phyloP scores from a whole-genome alignment of 2,797 vertebrate genomes.

The Silurus lanzhouensis region DNA sequence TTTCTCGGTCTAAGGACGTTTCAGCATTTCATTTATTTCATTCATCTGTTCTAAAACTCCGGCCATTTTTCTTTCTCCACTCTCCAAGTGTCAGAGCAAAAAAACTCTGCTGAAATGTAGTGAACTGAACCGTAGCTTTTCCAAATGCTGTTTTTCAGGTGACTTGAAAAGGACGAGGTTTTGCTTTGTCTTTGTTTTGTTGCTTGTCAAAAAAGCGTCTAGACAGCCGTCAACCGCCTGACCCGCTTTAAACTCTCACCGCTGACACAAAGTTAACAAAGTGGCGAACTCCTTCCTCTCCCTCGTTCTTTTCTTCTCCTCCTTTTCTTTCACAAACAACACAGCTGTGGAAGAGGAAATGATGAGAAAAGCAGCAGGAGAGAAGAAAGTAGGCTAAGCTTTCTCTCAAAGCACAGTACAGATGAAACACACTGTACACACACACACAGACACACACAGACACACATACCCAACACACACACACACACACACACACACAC shows the following conservation, averaged over 20 bases:
- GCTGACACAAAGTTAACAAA: conserved; percentile 32
- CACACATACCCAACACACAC: background rate
- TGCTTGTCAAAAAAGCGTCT: conserved; percentile 51
- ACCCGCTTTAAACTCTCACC: conserved; percentile 11
- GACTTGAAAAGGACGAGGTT: conserved; percentile 26
- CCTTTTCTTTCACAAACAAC: conserved; percentile 6
- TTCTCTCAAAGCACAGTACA: conserved; percentile 16
- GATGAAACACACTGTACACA: background rate
- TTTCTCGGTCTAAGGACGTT: background rate
- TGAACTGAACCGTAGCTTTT: conserved; percentile 6
- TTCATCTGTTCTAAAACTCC: conserved; percentile 22
- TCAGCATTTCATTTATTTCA: conserved; percentile 7
- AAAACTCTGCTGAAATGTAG: conserved; percentile 9
- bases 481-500: background rate
- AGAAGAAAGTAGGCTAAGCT: conserved; percentile 28
- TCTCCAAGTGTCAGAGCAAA: conserved; percentile 15
- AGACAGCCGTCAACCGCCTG: conserved; percentile 40
- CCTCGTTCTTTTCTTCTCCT: background rate
- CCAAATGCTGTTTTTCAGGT: conserved; percentile 29
- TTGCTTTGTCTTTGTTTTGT: conserved; percentile 38
- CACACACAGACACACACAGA: background rate
- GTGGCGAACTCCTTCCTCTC: background rate
- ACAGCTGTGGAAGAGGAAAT: conserved; percentile 12
- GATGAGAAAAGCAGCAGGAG: conserved; percentile 40
- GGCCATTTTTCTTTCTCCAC: background rate